These are phyloP conservation scores for Piscicola geometra DNA, from an alignment of 2,888 invertebrate genomes.

Conservation along the genomic window DNA sequence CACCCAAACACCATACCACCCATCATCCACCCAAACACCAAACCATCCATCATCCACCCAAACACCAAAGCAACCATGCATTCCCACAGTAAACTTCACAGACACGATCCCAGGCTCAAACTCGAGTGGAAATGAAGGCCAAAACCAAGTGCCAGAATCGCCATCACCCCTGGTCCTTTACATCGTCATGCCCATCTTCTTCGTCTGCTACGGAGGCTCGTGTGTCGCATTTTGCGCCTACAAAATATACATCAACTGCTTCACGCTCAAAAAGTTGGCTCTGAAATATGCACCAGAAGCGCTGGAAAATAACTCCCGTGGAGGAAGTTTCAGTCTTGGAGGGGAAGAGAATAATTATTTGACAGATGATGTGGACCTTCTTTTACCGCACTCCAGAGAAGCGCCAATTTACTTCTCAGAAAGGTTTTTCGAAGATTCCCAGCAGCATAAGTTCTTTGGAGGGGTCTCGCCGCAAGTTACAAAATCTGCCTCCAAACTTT, in stretches of 20 bases:
- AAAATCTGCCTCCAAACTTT: not conserved
- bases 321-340: not conserved
- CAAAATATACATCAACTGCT: conserved; percentile 38
- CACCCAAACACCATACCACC: not conserved
- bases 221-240: conserved; percentile 40
- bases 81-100: too few relatives aligned
- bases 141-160: not conserved
- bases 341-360: not conserved
- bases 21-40: not conserved
- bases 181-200: conserved; percentile 41
- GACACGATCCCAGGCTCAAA: not conserved
- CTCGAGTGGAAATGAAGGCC: not conserved
- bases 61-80: too few relatives aligned
- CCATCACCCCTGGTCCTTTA: conserved; percentile 35
- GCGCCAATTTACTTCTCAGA: not conserved
- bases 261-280: not conserved
- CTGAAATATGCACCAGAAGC: not conserved
- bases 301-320: not conserved
- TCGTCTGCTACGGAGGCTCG: conserved; percentile 44
- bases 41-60: too few relatives aligned
- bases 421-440: not conserved
- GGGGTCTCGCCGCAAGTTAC: not conserved
- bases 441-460: not conserved
- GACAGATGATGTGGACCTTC: not conserved
- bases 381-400: not conserved